A percentile compares a stretch with the other conserved stretches of the same genome.
phyloP scores from a whole-genome alignment of 2,888 invertebrate species.

The Cantharis rufa region DNA sequence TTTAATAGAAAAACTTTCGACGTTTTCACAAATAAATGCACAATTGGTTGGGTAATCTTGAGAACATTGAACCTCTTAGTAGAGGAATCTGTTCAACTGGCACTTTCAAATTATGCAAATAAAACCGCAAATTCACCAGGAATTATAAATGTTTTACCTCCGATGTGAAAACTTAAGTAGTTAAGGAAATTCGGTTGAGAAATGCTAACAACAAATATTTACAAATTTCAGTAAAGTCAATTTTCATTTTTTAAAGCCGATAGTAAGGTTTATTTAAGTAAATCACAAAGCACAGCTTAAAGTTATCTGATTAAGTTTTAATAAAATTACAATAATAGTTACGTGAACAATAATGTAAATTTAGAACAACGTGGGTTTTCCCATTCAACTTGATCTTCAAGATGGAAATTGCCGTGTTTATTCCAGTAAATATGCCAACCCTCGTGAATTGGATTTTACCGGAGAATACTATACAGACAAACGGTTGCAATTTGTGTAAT shows the following conservation, averaged over 20 bases:
- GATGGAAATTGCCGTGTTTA: conserved; percentile 5
- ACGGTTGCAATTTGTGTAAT: not conserved
- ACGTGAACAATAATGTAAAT: not conserved
- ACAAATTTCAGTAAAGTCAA: not conserved
- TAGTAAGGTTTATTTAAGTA: not conserved
- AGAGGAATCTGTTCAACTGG: conserved; percentile 2
- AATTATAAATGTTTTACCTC: conserved; percentile 1
- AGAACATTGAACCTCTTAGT: conserved; percentile 5
- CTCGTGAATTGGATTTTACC: not conserved
- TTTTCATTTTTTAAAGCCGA: not conserved
- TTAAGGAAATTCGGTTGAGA: not conserved
- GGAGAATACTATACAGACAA: not conserved
- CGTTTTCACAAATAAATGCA: not conserved
- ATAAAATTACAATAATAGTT: not conserved
- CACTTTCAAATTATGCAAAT: conserved; percentile 11
- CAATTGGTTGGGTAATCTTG: conserved; percentile 1
- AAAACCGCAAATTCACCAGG: conserved; percentile 7
- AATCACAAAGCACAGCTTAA: not conserved
- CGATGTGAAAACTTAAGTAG: conserved; percentile 4
- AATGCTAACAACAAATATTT: not conserved
- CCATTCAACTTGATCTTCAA: not conserved
- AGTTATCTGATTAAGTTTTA: not conserved
- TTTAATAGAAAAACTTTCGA: not conserved
- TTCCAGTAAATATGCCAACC: not conserved
- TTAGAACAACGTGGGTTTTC: not conserved